Base-by-base conservation (phyloP, 2,113 vertebrate genomes). In the Telmatochromis bifrenatus region DNA sequence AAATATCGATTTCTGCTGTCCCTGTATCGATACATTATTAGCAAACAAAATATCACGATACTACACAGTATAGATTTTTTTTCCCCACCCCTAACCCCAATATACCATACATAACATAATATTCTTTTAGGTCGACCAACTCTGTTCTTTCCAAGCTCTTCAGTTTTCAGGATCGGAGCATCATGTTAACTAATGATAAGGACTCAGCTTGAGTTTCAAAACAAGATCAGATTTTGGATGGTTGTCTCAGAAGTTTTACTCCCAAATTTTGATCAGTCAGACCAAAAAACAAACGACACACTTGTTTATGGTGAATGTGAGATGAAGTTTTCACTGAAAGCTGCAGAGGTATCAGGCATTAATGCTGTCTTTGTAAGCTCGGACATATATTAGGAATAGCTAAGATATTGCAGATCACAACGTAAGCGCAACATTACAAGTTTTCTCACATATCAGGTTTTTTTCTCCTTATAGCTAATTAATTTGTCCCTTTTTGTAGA, bases 301-400 rank as follows among this genome's bases (percentile, higher is more conserved):
- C 39, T 45, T 73, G 21, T 26, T 26, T 45, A 26, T 10, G 14
- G 39, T 73, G 14, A 45, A 45, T 45, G 21, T 73, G 9, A 47
- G 14, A 12, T 1, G 9, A 28, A 12, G 70, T 47, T 19, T 45
- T 73, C 21, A 73, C 5, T 73, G 68, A 28, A 73, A 45, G 68
- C 21, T 45, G 39, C 21, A 17, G 8, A 73, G 21, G 8, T 17
- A 26, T 45, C 37, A 1, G 13, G 4, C 21, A 68, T 68, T 3
- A 14, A 68, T 14, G 35, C 12, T 9, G 0, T 14, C 35, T 68
- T 14, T 0, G 5, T 23, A 68, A 39, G 62, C 12, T 4, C 7
- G 0, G 7, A 39, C 62, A 68, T 68, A 65, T 37, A 39, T 39
- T 23, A 42, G 62, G 11, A 39, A 9, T 70, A 70, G 0, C 35